Conservation (phyloP, 2,797 vertebrate species). For the Macrochelys suwanniensis region DNA sequence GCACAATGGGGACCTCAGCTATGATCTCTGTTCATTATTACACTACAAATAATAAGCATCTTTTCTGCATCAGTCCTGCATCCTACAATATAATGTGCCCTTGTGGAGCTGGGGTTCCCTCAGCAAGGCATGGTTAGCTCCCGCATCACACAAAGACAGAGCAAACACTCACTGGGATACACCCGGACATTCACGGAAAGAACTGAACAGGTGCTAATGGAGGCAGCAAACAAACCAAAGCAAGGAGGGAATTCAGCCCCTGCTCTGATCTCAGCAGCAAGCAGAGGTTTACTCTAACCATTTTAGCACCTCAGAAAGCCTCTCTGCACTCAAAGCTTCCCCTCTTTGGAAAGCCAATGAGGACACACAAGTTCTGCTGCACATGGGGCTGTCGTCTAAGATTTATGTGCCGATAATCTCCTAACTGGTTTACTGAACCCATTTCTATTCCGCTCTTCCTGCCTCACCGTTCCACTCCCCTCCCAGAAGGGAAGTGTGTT, state of each 20-base stretch:
- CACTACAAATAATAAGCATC: neutral
- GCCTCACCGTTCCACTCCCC: slow-evolving; percentile 52
- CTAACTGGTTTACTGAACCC: slow-evolving; percentile 27
- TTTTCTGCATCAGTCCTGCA: neutral
- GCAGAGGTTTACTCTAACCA: slow-evolving; percentile 11
- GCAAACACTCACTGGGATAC: neutral
- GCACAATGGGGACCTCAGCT: rapidly evolving
- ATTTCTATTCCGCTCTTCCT: slow-evolving; percentile 58
- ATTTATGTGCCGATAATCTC: neutral
- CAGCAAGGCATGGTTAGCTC: neutral
- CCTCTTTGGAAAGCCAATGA: neutral
- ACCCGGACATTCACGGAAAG: neutral
- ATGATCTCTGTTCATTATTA: neutral
- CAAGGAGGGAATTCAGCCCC: neutral
- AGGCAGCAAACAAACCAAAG: neutral
- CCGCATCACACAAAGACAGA: neutral
- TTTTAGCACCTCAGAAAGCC: neutral
- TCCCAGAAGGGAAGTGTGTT: slow-evolving; percentile 12
- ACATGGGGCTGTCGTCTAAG: slow-evolving; percentile 8
- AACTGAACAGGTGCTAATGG: neutral
- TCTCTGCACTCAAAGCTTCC: slow-evolving; percentile 5
- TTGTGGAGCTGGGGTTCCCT: neutral
- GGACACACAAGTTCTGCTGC: neutral
- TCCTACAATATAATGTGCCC: neutral
- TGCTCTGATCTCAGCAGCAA: neutral